Conservation (phyloP, 2,797 vertebrate genomes). For the Echeneis naucrates region DNA sequence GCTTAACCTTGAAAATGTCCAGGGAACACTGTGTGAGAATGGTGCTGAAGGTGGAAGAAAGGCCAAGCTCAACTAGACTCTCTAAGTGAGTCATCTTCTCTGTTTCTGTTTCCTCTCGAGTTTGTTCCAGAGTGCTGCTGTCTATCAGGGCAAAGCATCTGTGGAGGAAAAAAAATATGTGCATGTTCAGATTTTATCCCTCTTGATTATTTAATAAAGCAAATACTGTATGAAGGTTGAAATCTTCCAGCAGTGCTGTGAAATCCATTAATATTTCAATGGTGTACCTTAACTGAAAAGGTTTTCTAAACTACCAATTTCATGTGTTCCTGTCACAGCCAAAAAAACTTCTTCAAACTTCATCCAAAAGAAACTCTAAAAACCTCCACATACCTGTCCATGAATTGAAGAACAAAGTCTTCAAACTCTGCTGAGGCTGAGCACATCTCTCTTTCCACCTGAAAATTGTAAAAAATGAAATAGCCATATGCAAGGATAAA, state of each 20-base stretch:
- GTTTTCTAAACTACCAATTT: neutral
- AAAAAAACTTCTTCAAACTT: too few relatives aligned
- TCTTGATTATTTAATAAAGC: neutral
- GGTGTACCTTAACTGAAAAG: neutral
- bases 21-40: slow-evolving; percentile 97
- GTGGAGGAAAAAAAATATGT: slow-evolving; percentile 38
- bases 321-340: neutral
- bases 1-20: slow-evolving; percentile 94
- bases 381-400: slow-evolving; percentile 90
- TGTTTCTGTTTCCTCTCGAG: slow-evolving; percentile 96
- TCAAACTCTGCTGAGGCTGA: slow-evolving; percentile 98
- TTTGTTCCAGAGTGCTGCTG: slow-evolving; percentile 97
- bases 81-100: slow-evolving; percentile 99
- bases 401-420: slow-evolving; percentile 98
- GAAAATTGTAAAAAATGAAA: neutral
- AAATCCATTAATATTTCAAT: neutral
- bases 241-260: neutral
- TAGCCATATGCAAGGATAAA: neutral
- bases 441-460: slow-evolving; percentile 96
- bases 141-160: slow-evolving; percentile 99
- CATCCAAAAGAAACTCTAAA: neutral
- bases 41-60: slow-evolving; percentile 98
- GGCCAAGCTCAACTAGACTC: slow-evolving; percentile 95
- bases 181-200: neutral
- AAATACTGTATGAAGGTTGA: neutral